Evolutionary conservation across 2,888 invertebrate genomes (phyloP), one percentile per base, ranked within the genome.

Genomic region (Clusia tigrina): DNA sequence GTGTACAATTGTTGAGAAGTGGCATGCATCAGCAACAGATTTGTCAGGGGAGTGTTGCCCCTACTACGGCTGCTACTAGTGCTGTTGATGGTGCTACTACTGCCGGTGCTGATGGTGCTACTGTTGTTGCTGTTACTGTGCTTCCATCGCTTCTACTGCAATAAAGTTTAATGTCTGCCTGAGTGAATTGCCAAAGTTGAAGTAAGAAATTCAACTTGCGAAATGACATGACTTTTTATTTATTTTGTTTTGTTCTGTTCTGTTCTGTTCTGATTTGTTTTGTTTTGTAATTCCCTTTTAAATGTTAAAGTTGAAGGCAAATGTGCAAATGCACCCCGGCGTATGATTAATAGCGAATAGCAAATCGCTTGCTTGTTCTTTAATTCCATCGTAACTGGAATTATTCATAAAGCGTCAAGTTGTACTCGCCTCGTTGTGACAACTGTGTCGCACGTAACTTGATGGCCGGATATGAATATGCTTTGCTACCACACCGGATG

Each of bases 301-400:
- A 71, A 67, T 57, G 67, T 32, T 55, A 66, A 65, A 66, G 67
- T 65, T 69, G 60, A 64, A 65, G 60, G 69, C 48, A 37, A 62
- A 37, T 26, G 52, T 20, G 17, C 38, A 52, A 54, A 69, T 69
- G 68, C 69, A 77, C 62, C 71, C 65, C 38, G 63, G 77, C 74
- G 77, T 74, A 74, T 76, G 72, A 77, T 77, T 72, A 76, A 72
- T 68, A 70, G 65, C 56, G 42, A 24, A 54, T 20, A 59, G 48
- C 17, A 61, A 42, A 53, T 24, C 20, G 6, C 3, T 48, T 48
- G 20, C 6, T 48, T 48, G 48, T 20, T 18, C 32, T 32, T 32
- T 9, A 32, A 9, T 32, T 9, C 32, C 32, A 6, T n/a, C n/a
- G n/a, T n/a, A n/a, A n/a, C n/a, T n/a, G n/a, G n/a, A n/a, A n/a